Conservation (phyloP, 1,140 invertebrate genomes). For the Anastatus disparis region DNA sequence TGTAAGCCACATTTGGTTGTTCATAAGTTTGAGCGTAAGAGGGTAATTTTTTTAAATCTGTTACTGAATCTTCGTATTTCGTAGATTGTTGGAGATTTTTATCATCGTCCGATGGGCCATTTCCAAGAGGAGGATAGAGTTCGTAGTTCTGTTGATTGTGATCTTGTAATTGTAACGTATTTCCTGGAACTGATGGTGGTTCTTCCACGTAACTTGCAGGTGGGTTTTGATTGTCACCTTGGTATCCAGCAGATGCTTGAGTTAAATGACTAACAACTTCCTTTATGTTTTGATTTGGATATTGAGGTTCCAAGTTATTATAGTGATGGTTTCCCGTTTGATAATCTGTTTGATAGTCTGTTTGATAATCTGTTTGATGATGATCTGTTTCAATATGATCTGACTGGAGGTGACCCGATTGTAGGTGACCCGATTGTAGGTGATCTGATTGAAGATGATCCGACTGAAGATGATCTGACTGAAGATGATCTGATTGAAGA, state of each 20-base stretch:
- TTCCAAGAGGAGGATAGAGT: constrained; percentile 23
- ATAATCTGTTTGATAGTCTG: no score
- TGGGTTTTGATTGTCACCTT: neutral
- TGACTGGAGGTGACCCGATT: neutral
- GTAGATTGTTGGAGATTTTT: neutral
- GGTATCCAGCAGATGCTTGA: neutral
- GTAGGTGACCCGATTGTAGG: no score
- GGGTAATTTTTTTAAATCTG: neutral
- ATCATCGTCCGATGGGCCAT: neutral
- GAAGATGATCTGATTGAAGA: neutral
- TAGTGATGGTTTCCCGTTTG: no score
- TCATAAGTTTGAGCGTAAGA: neutral
- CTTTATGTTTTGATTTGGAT: constrained; percentile 12
- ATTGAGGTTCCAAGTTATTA: constrained; percentile 6
- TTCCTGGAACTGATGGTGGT: neutral
- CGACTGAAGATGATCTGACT: no score
- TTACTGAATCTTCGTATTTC: neutral
- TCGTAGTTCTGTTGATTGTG: constrained; percentile 21
- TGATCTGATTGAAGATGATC: neutral
- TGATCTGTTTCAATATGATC: neutral
- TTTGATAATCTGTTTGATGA: neutral
- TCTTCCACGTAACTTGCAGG: neutral
- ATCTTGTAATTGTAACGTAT: constrained; percentile 2
- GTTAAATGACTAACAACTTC: neutral
- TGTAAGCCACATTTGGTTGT: neutral